These are phyloP conservation scores for Byasa hedistus DNA, from an alignment of 2,888 invertebrate genomes.

Conservation along the genomic window DNA sequence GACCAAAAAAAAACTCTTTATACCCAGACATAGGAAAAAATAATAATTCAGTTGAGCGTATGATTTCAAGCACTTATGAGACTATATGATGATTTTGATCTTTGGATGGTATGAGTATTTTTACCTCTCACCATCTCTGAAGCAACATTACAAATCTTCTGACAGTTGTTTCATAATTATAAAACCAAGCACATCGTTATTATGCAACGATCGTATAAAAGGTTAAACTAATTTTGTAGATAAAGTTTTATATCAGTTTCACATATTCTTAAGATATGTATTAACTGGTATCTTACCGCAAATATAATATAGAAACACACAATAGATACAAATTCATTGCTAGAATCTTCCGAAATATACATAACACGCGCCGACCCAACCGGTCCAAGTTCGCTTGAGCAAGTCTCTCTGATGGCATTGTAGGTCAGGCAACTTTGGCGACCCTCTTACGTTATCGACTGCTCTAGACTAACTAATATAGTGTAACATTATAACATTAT, in stretches of 20 bases:
- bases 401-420: conserved; percentile 52
- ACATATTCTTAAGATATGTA: too few species aligned
- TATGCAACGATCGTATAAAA: conserved; percentile 4
- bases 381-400: conserved; percentile 46
- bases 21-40: background rate
- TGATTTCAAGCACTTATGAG: background rate
- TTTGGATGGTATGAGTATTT: conserved; percentile 6
- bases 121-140: conserved; percentile 9
- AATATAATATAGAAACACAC: background rate
- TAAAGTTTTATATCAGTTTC: background rate
- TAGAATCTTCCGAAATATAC: conserved; percentile 40
- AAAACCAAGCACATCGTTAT: conserved; percentile 6
- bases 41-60: background rate
- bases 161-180: conserved; percentile 12
- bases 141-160: conserved; percentile 8
- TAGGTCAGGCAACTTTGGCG: conserved; percentile 58
- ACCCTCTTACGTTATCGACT: conserved; percentile 49
- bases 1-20: background rate
- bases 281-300: background rate
- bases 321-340: conserved; percentile 41
- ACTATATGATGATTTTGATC: conserved; percentile 2
- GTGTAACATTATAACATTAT: background rate
- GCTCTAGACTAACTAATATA: conserved; percentile 28
- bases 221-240: background rate
- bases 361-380: conserved; percentile 13